Evolutionary conservation across 1,140 invertebrate species (phyloP), one percentile per base, ranked within the genome.

Genomic region (Zophobas morio): DNA sequence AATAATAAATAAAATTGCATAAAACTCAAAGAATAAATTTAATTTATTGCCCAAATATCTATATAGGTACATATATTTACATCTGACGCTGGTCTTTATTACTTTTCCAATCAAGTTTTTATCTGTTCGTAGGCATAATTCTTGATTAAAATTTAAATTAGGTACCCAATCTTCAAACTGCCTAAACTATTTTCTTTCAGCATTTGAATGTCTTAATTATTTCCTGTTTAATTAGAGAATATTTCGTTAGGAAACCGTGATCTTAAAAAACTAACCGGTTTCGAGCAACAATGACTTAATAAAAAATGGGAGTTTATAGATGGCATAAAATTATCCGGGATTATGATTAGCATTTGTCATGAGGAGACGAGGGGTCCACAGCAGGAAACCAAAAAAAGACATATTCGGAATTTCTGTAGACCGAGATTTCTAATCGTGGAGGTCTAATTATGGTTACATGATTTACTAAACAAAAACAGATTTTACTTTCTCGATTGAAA

Each of bases 261-360:
- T 20, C 49, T 63, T 37, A 37, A 63, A 33, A 4, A 20, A 20
- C 6, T 20, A 51, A 63, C 60, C 60, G 60, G 60, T 66, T 42
- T 42, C 20, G n/a, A 20, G 20, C 39, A 66, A 66, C 60, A 66
- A 66, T 66, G 35, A 66, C 60, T 63, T 63, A 36, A 63, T 63
- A 63, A 63, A 63, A 63, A 63, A 63, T 66, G 60, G 35, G 39
- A 66, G 60, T 66, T 66, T 66, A 66, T 66, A 66, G 60, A 6
- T 60, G 56, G 37, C 56, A 66, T 40, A 66, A 40, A 66, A 32
- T 42, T 42, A 66, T 66, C 39, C 39, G n/a, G 20, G 60, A 66
- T 66, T 66, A 42, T 42, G 60, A 60, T 60, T 60, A 60, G 39
- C 37, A 66, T 66, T 66, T 66, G 20, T 66, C 40, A 42, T 66